Base-by-base conservation (phyloP, 2,113 vertebrate genomes). In the Malurus melanocephalus region DNA sequence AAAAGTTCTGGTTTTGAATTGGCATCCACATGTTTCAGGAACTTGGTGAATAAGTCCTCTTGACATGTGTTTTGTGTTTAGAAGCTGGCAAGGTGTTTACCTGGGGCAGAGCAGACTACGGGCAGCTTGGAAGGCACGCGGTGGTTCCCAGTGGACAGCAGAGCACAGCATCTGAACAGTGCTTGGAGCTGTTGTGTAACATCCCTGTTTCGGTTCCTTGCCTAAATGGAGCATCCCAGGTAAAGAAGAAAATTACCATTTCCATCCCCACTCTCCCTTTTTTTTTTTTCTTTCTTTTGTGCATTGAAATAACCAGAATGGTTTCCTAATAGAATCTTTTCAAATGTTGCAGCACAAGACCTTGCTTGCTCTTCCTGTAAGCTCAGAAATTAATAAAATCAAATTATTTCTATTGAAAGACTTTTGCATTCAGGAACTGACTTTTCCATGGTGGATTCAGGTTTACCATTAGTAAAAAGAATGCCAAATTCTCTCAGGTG, bases 101-200 rank as follows among this genome's bases (percentile, higher is more conserved):
- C 22, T 99, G 99, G 99, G 99, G 99, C 77, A 98, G 99, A 97
- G 97, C 94, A 2, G 96, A 98, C 97, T 99, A 99, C 4, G 98
- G 98, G 79, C 99, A 99, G 72, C 98, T 99, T 57, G 99, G 99
- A 68, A 97, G 94, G 78, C 93, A 24, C 3, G 0, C 22, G 13
- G 90, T 85, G 28, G 57, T 71, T 89, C 80, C 53, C 1, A 71
- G 96, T 53, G 78, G 32, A 52, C 61, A n/a, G 43, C 84, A 94
- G 53, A 84, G 61, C 32, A 69, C 40, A 30, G 74, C 87, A 7
- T 59, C 56, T 42, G 76, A 89, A 26, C 67, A 81, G 24, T 16
- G 6, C 80, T 61, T 56, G 26, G 72, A 92, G 86, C 75, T 66
- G 21, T 80, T 32, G 40, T 78, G 64, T 53, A 93, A 93, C 71